phyloP scores from a whole-genome alignment of 1,140 invertebrate species.

The Drosophila sproati region DNA sequence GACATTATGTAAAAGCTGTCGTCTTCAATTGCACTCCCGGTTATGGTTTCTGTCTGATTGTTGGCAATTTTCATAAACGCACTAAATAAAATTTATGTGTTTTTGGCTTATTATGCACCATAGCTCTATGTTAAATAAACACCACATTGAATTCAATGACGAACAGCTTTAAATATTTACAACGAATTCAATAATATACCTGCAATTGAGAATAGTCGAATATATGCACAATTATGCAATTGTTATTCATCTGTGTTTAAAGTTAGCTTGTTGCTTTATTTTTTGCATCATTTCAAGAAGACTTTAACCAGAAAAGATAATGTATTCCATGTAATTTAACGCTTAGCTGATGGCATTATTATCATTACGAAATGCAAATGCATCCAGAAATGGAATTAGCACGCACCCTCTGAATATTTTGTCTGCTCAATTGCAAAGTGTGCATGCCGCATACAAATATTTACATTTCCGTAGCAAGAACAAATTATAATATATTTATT shows the following conservation, averaged over 20 bases:
- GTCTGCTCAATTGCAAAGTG: not conserved
- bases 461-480: constrained; percentile 15
- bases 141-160: not conserved
- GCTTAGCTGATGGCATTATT: constrained; percentile 1
- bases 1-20: constrained; percentile 51
- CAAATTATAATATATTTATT: constrained; percentile 54
- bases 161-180: not conserved
- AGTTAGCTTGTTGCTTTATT: not conserved
- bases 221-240: too few relatives aligned
- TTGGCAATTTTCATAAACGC: constrained; percentile 77
- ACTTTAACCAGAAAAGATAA: constrained; percentile 15
- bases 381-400: constrained; percentile 25
- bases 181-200: too few relatives aligned
- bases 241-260: not conserved
- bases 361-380: constrained; percentile 52
- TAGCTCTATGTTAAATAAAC: constrained; percentile 17
- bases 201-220: not conserved
- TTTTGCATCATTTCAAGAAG: constrained; percentile 11
- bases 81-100: constrained; percentile 66
- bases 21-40: constrained; percentile 36
- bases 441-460: not conserved
- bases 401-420: constrained; percentile 13
- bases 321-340: constrained; percentile 22
- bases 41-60: constrained; percentile 80
- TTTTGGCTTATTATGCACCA: constrained; percentile 63